phyloP scores from a whole-genome alignment of 2,113 vertebrate genomes.

The Meles meles region DNA sequence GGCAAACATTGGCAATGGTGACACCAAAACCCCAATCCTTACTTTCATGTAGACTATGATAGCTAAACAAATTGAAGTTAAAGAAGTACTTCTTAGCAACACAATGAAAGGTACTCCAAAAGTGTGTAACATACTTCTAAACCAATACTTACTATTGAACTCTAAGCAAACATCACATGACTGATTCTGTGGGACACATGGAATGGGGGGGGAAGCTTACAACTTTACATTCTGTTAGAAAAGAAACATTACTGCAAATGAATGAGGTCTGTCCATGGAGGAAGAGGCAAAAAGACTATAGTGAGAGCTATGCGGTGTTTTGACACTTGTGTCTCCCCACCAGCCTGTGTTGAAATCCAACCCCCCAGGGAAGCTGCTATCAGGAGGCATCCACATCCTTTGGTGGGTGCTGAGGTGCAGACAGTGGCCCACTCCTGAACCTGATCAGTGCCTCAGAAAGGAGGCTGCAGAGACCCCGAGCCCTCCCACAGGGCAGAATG shows the following conservation, averaged over 20 bases:
- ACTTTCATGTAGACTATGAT: not conserved
- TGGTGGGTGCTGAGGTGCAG: too few species aligned
- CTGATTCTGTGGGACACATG: not conserved
- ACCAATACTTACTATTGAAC: not conserved
- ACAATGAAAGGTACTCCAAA: not conserved
- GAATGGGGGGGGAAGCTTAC: not conserved
- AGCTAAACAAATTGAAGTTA: not conserved
- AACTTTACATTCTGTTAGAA: not conserved
- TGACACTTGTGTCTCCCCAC: not conserved
- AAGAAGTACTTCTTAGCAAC: not conserved
- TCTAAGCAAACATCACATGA: not conserved
- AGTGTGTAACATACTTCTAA: not conserved
- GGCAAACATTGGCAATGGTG: not conserved
- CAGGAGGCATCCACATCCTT: not conserved
- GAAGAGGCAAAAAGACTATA: not conserved
- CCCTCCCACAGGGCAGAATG: too few species aligned
- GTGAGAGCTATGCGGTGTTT: not conserved
- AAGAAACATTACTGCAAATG: not conserved
- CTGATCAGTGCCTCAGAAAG: too few species aligned
- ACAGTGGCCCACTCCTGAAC: too few species aligned
- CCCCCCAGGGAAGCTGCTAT: not conserved
- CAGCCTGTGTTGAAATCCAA: not conserved
- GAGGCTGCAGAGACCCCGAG: too few species aligned
- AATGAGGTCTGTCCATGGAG: not conserved
- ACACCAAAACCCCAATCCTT: not conserved